phyloP scores from a whole-genome alignment of 2,888 invertebrate genomes.

The Gymnosoma rotundatum region DNA sequence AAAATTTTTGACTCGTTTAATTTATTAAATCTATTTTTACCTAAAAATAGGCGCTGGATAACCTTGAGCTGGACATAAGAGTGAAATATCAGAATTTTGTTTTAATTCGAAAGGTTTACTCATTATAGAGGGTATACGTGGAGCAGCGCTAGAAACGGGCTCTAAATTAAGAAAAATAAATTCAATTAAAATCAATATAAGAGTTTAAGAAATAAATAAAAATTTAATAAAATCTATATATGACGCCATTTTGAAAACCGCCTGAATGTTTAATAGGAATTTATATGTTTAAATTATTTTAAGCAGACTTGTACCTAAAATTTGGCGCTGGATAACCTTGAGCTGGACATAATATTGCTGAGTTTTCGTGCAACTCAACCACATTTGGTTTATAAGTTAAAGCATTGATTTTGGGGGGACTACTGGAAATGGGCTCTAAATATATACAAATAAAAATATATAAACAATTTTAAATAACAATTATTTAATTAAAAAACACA shows the following conservation, averaged over 20 bases:
- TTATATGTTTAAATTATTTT: neutral
- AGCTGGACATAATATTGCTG: slow-evolving; percentile 88
- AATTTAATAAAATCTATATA: neutral
- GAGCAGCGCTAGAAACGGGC: slow-evolving; percentile 84
- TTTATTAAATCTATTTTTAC: slow-evolving; percentile 68
- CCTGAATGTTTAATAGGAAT: slow-evolving; percentile 88
- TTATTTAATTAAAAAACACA: neutral
- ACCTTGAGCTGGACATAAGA: slow-evolving; percentile 89
- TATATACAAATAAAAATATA: neutral
- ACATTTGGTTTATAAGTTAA: slow-evolving; percentile 81
- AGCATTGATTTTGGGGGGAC: slow-evolving; percentile 83
- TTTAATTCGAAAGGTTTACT: slow-evolving; percentile 78
- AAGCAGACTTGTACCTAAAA: slow-evolving; percentile 84
- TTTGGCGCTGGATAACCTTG: slow-evolving; percentile 88
- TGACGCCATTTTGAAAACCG: slow-evolving; percentile 81
- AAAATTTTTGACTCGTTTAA: neutral
- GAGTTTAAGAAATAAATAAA: too few species aligned
- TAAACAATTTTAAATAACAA: neutral
- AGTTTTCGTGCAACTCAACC: slow-evolving; percentile 82
- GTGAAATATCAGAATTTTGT: slow-evolving; percentile 74
- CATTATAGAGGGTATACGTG: slow-evolving; percentile 83
- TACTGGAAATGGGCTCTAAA: slow-evolving; percentile 84
- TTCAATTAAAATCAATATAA: too few species aligned
- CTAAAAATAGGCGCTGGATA: slow-evolving; percentile 85
- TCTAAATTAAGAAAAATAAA: slow-evolving; percentile 80